These are phyloP conservation scores for Gymnocypris eckloni DNA, from an alignment of 2,797 vertebrate genomes.

Conservation along the genomic window DNA sequence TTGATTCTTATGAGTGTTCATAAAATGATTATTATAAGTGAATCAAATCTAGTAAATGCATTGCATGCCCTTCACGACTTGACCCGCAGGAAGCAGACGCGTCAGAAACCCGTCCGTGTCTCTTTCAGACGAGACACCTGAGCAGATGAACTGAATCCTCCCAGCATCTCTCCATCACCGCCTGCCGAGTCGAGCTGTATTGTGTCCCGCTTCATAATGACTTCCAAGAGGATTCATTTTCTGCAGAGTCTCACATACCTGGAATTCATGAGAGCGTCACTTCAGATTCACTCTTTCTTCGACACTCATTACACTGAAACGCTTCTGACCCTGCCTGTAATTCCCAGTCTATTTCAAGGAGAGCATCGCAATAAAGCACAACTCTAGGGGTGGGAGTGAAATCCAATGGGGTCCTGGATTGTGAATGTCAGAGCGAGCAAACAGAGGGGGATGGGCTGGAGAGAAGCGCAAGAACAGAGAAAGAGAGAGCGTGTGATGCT, in stretches of 20 bases:
- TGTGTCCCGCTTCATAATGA: slow-evolving; percentile 55
- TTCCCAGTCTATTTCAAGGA: slow-evolving; percentile 66
- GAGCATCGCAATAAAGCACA: slow-evolving; percentile 71
- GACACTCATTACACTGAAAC: slow-evolving; percentile 70
- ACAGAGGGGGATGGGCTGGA: slow-evolving; percentile 29
- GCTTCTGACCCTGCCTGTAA: slow-evolving; percentile 64
- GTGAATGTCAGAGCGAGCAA: slow-evolving; percentile 64
- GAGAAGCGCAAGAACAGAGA: slow-evolving; percentile 72
- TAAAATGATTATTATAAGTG: background rate
- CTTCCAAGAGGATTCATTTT: slow-evolving; percentile 57
- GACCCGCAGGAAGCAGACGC: background rate
- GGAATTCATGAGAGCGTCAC: slow-evolving; percentile 41
- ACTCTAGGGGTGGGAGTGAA: slow-evolving; percentile 62
- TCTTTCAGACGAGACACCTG: background rate
- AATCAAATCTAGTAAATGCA: background rate
- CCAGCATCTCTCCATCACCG: slow-evolving; percentile 44
- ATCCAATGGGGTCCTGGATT: slow-evolving; percentile 62
- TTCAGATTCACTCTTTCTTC: slow-evolving; percentile 35
- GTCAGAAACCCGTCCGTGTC: background rate
- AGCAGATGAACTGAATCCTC: slow-evolving; percentile 14
- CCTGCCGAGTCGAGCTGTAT: slow-evolving; percentile 37
- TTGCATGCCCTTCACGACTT: background rate
- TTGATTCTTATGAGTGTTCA: background rate
- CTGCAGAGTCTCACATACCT: slow-evolving; percentile 45
- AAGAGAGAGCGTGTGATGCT: slow-evolving; percentile 69